Conservation (phyloP, 2,888 invertebrate species). For the Plagodis dolabraria region DNA sequence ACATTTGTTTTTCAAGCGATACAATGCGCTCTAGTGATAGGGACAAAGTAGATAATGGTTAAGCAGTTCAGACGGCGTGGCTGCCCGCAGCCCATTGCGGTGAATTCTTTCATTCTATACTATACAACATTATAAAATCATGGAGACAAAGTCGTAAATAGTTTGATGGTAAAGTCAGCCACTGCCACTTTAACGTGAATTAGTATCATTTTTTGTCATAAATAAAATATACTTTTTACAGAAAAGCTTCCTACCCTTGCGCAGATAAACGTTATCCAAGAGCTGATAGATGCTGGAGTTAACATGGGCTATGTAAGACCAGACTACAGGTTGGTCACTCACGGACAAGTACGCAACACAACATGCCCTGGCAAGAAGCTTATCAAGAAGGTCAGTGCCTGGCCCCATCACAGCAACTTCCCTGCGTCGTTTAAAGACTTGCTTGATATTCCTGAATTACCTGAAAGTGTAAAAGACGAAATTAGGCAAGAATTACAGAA, state of each 20-base stretch:
- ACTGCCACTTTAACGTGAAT: no score
- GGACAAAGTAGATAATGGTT: no score
- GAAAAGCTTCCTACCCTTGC: background rate
- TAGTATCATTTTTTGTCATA: no score
- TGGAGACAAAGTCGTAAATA: no score
- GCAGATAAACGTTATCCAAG: background rate
- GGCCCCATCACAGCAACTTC: conserved; percentile 3
- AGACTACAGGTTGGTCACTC: conserved; percentile 5
- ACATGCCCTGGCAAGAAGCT: conserved; percentile 5
- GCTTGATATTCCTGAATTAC: background rate
- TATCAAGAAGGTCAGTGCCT: background rate
- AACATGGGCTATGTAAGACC: background rate
- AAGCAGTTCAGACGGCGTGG: no score
- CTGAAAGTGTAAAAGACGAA: background rate
- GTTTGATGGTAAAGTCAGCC: no score
- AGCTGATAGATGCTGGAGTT: conserved; percentile 2
- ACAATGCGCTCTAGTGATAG: no score
- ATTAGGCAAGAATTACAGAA: background rate
- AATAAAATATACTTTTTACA: background rate
- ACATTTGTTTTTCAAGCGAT: no score
- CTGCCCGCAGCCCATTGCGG: no score
- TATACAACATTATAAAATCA: no score
- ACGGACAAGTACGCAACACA: background rate
- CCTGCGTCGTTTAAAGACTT: background rate
- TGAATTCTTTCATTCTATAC: no score